Percentiles rank a stretch among this genome's conserved stretches.
Conservation (phyloP, 2,113 vertebrate species). For the Xyrauchen texanus region DNA sequence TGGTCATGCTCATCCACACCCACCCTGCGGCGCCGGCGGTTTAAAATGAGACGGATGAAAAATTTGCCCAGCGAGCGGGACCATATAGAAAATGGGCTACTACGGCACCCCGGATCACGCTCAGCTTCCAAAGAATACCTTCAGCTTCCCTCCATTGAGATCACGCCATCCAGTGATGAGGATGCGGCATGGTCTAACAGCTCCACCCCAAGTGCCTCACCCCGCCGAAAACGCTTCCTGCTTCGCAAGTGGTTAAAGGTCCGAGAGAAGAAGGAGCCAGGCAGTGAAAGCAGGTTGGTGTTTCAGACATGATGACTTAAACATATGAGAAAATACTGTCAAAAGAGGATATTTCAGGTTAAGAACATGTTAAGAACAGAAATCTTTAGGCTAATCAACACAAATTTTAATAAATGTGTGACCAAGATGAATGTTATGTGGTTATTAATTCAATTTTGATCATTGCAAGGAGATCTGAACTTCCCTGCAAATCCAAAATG, state of each 20-base stretch:
- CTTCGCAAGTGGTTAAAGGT: conserved; percentile 91
- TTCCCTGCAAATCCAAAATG: no score
- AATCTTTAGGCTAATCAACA: no score
- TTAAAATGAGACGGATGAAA: conserved; percentile 89
- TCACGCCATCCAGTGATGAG: conserved; percentile 96
- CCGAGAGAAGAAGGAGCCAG: conserved; percentile 87
- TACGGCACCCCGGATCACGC: conserved; percentile 67
- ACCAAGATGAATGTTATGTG: no score
- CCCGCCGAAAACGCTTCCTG: conserved; percentile 90
- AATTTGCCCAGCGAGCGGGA: conserved; percentile 80
- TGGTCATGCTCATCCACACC: conserved; percentile 92
- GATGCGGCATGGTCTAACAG: conserved; percentile 92
- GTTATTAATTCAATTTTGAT: no score
- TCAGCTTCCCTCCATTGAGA: conserved; percentile 95
- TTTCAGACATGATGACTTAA: no score
- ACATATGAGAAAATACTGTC: no score
- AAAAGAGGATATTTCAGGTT: no score
- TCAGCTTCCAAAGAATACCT: conserved; percentile 88
- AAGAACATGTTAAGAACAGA: no score
- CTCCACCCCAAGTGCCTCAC: conserved; percentile 94
- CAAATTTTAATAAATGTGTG: no score
- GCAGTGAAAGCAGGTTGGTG: conserved; percentile 95
- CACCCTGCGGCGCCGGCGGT: conserved; percentile 86
- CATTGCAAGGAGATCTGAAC: no score
- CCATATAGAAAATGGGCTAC: conserved; percentile 66